Base-by-base conservation (phyloP, 2,888 invertebrate species). In the Andrena camellia region DNA sequence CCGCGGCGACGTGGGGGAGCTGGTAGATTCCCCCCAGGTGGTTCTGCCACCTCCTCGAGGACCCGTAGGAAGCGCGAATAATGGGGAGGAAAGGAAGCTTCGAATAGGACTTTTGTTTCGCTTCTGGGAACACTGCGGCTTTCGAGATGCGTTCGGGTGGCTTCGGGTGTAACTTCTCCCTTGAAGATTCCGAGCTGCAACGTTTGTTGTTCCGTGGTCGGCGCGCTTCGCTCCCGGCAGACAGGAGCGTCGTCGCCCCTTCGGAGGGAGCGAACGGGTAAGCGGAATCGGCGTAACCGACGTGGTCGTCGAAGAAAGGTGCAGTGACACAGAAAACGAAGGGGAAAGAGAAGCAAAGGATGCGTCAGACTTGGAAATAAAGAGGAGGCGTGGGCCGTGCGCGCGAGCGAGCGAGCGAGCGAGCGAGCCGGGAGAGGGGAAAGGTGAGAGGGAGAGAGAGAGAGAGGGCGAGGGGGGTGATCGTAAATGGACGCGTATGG, bases 361-460 rank as follows among this genome's bases (percentile, higher is more conserved):
- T 82, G 82, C 82, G 74, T 82, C 82, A 75, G 82, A 82, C 82
- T 74, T 84, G 67, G 82, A 71, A 78, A 75, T 74, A 78, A 78
- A 78, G 78, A 57, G 78, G 63, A 68, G 78, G 81, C 82, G 82
- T 82, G 81, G 82, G 82, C 67, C 57, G 79, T 2, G 70, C 13
- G 62, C 20, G 33, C 33, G 10, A 5, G 70, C 13, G 62, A 23
- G 33, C 35, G 17, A 17, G 33, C 33, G 10, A 5, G 70, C 13
- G 62, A 23, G 33, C 35, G 17, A 17, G 35, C 26, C 23, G 13
- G 23, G 67, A 78, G 59, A 33, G 67, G 50, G 54, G 52, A 70
- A 33, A 57, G 42, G 69, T 1, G 50, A 52, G 50, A 72, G 26
- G 26, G 71, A 29, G 48, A 13, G 50, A 33, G 26, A 50, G 60